Evolutionary conservation across 1,140 invertebrate species (phyloP).

Genomic region (Hydropsyche tenuis): DNA sequence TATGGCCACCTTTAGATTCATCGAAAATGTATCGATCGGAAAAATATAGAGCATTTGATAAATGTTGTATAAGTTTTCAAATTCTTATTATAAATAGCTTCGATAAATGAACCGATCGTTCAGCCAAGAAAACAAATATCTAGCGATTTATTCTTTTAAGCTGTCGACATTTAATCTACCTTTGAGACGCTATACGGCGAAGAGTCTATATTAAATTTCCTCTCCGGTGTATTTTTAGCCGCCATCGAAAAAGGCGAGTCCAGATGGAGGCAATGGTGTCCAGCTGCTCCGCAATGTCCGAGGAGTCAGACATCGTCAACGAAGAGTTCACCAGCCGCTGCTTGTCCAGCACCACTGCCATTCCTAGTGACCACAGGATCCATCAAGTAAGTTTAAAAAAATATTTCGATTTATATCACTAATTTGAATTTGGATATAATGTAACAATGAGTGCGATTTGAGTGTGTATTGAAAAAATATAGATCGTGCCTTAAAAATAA

Average conservation of each 20-base stretch:
- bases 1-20: no score
- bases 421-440: no score
- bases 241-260: constrained; percentile 52
- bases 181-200: neutral
- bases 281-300: constrained; percentile 69
- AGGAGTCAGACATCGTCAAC: constrained; percentile 72
- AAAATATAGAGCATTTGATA: no score
- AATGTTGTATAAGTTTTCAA: no score
- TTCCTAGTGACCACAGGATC: constrained; percentile 74
- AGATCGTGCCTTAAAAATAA: no score
- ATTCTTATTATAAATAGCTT: no score
- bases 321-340: constrained; percentile 68
- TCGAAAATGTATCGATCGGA: no score
- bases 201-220: constrained; percentile 1
- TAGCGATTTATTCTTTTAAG: neutral
- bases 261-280: constrained; percentile 46
- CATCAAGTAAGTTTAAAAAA: constrained; percentile 62
- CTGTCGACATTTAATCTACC: neutral
- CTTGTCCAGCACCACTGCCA: constrained; percentile 74
- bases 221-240: constrained; percentile 46
- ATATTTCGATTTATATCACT: no score
- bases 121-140: no score
- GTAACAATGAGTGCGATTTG: no score
- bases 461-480: no score
- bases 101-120: no score